Conservation (phyloP, 2,113 vertebrate genomes). For the Gnathochromis pfefferi region DNA sequence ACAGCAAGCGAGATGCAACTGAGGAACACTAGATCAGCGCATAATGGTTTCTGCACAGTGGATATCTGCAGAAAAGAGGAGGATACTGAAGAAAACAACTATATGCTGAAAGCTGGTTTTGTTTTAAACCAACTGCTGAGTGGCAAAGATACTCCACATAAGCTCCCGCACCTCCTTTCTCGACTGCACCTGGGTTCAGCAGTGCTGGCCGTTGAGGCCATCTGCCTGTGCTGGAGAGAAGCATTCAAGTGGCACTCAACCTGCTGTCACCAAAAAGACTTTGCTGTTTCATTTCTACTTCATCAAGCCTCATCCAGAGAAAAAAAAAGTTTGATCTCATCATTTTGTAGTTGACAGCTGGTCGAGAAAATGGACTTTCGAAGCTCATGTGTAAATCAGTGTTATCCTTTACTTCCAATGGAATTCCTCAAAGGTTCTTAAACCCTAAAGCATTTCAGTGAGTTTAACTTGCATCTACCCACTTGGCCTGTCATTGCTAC, state of each 20-base stretch:
- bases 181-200: slow-evolving; percentile 7
- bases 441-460: neutral
- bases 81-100: neutral
- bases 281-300: neutral
- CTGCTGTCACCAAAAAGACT: slow-evolving; percentile 25
- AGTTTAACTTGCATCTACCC: neutral
- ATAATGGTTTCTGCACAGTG: neutral
- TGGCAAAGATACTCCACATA: neutral
- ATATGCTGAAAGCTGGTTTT: neutral
- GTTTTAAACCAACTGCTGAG: slow-evolving; percentile 39
- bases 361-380: neutral
- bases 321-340: neutral
- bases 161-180: neutral
- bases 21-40: neutral
- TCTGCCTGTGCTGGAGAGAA: slow-evolving; percentile 41
- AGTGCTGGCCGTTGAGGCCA: slow-evolving; percentile 12
- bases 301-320: neutral
- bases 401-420: neutral
- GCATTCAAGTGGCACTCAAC: slow-evolving; percentile 31
- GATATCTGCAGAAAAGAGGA: slow-evolving; percentile 10
- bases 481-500: neutral
- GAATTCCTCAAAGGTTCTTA: neutral
- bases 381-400: neutral
- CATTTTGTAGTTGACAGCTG: neutral
- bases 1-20: neutral